These are phyloP conservation scores for Argya squamiceps DNA, from an alignment of 2,797 vertebrate genomes.

Conservation along the genomic window DNA sequence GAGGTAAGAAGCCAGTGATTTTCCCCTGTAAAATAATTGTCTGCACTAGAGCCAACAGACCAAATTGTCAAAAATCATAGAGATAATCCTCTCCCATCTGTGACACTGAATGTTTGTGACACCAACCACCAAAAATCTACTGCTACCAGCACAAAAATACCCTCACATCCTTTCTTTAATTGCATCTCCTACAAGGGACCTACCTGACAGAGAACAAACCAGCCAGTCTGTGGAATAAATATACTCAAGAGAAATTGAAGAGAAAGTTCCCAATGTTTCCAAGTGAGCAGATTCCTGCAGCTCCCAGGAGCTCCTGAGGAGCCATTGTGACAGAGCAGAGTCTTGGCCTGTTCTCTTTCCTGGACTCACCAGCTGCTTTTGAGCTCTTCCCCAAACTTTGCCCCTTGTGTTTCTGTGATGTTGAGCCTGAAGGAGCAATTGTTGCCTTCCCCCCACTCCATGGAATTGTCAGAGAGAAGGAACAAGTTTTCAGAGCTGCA, in stretches of 20 bases:
- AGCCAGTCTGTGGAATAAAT: neutral
- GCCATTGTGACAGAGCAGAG: neutral
- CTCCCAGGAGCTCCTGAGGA: neutral
- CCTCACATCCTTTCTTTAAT: neutral
- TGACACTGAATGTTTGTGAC: neutral
- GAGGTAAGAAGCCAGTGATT: conserved; percentile 14
- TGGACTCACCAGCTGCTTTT: neutral
- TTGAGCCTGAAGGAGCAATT: neutral
- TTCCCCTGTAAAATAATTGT: conserved; percentile 27
- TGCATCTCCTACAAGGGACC: neutral
- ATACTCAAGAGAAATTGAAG: neutral
- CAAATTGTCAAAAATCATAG: neutral
- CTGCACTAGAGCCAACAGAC: neutral
- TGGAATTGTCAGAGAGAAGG: neutral
- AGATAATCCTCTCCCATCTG: neutral
- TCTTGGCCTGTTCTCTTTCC: neutral
- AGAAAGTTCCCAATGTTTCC: neutral
- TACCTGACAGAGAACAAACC: neutral
- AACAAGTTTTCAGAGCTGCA: neutral
- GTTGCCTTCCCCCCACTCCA: neutral
- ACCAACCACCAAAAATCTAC: neutral
- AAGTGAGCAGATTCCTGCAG: neutral
- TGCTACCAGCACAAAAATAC: neutral
- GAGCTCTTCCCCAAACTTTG: neutral
- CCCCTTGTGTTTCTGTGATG: fast-evolving